Evolutionary conservation across 2,797 vertebrate genomes (phyloP), one percentile per base, ranked within the genome.

Genomic region (Enteromius treurensis): DNA sequence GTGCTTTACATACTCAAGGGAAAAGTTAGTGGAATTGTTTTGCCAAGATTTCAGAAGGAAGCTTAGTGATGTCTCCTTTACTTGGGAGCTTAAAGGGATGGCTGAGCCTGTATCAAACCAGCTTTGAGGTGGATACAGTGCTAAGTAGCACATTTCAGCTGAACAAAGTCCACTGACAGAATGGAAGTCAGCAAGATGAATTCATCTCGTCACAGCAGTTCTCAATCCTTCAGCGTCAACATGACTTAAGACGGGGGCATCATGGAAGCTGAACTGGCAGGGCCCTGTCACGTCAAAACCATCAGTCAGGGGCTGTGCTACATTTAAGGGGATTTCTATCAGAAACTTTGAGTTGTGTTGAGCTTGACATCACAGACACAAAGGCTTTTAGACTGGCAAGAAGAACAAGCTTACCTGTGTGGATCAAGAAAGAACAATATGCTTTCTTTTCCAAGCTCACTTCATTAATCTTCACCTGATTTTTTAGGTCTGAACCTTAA

Each of bases 221-320:
- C 89, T 92, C 90, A 91, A 92, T 91, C 93, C 86, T 90, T 94
- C 90, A 93, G 90, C 85, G 84, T 9, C 60, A 82, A 81, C 29
- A 87, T 34, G 89, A 91, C 88, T 91, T 92, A 90, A 95, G 92
- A 88, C 89, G 91, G 87, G 90, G 71, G 82, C 71, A 62, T 88
- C 87, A 84, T 81, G 89, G 89, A 91, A 89, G 81, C 65, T 70
- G 77, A 89, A 86, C 87, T 91, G 90, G 90, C 93, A 92, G 90
- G 77, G 68, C 17, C 85, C 93, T 92, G 93, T 95, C 93, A 93
- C 64, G 91, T 94, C 87, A 64, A 86, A 90, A 86, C 69, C 85
- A 81, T 94, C 92, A 91, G 89, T 0, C 82, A 87, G 80, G 65
- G 77, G 58, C 21, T 79, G 75, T 67, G 73, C 83, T 77, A 74